Percentiles rank a stretch among this genome's conserved stretches.
Evolutionary conservation across 1,140 invertebrate genomes (phyloP).

Genomic region (Sycophila sp.): DNA sequence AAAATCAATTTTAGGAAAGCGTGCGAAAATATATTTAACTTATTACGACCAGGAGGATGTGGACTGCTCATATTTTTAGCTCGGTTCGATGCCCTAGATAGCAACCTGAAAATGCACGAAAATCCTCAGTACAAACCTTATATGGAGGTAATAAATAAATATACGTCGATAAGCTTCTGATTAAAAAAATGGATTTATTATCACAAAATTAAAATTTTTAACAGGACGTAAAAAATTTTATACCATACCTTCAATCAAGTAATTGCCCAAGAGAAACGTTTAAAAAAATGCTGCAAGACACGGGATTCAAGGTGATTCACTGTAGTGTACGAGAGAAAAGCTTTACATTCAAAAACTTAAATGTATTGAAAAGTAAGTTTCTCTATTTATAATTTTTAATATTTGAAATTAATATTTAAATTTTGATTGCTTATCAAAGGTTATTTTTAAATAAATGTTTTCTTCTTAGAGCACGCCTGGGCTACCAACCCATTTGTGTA

Average conservation of each 20-base stretch:
- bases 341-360: constrained; percentile 72
- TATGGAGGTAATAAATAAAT: constrained; percentile 67
- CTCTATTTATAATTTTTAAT: not conserved
- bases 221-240: constrained; percentile 56
- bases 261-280: constrained; percentile 72
- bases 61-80: constrained; percentile 77
- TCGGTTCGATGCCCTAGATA: constrained; percentile 76
- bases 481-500: constrained; percentile 82
- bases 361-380: constrained; percentile 68
- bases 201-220: not conserved
- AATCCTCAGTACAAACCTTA: constrained; percentile 73
- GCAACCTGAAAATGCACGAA: constrained; percentile 72
- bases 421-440: constrained; percentile 6
- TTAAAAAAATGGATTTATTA: constrained; percentile 13
- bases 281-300: constrained; percentile 69
- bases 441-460: constrained; percentile 30
- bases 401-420: not conserved
- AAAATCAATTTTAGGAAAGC: constrained; percentile 68
- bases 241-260: constrained; percentile 59
- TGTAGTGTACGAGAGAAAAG: constrained; percentile 73
- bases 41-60: constrained; percentile 74
- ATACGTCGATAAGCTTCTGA: too few relatives aligned
- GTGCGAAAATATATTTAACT: constrained; percentile 73
- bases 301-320: constrained; percentile 74
- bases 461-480: constrained; percentile 70